Conservation (phyloP, 2,797 vertebrate species). For the Megaceryle alcyon region DNA sequence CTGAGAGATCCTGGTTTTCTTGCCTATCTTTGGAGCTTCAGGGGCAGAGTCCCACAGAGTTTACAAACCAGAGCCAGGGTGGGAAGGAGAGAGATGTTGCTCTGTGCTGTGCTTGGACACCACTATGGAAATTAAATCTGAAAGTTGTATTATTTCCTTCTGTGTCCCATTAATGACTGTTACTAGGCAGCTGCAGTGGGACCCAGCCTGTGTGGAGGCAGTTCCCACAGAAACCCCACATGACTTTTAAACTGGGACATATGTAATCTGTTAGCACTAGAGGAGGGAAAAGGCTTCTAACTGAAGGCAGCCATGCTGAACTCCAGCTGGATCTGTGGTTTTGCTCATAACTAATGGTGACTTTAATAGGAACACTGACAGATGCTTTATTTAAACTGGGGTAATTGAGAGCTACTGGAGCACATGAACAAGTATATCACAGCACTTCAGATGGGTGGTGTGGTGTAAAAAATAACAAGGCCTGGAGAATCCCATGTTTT, state of each 20-base stretch:
- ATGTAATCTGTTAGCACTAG: not conserved
- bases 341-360: not conserved
- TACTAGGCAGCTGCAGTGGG: not conserved
- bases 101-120: not conserved
- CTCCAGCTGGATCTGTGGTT: not conserved
- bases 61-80: not conserved
- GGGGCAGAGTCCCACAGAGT: not conserved
- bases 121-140: conserved; percentile 10
- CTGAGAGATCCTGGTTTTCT: not conserved
- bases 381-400: not conserved
- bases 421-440: not conserved
- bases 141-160: not conserved
- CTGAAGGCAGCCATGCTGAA: not conserved
- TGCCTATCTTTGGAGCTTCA: not conserved
- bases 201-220: not conserved
- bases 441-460: not conserved
- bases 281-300: not conserved
- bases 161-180: conserved; percentile 7
- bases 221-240: conserved; percentile 7
- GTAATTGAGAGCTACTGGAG: not conserved
- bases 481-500: not conserved
- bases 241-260: not conserved
- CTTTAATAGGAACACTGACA: not conserved
- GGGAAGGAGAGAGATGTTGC: not conserved
- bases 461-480: not conserved